Conservation (phyloP, 2,113 vertebrate genomes). For the Protobothrops flavoviridis region DNA sequence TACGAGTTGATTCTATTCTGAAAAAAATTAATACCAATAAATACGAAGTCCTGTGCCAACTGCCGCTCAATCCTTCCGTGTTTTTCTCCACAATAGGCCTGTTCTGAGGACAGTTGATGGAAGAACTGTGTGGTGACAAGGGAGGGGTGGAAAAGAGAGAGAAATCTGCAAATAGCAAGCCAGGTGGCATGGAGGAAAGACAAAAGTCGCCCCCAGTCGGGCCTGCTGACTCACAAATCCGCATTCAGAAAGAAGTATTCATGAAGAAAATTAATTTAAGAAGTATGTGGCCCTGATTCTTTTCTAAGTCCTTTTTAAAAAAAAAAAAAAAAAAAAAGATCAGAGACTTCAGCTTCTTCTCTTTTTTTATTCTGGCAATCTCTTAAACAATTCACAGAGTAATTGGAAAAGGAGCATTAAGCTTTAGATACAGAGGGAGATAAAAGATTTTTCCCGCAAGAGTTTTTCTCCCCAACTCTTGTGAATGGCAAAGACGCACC, state of each 20-base stretch:
- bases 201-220: conserved; percentile 68
- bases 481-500: conserved; percentile 63
- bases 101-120: neutral
- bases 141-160: neutral
- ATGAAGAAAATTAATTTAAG: conserved; percentile 77
- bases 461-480: conserved; percentile 53
- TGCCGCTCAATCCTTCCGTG: neutral
- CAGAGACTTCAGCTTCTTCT: conserved; percentile 67
- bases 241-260: conserved; percentile 72
- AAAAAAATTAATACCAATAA: neutral
- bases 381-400: conserved; percentile 73
- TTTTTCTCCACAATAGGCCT: conserved; percentile 41
- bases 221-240: conserved; percentile 65
- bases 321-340: conserved; percentile 72
- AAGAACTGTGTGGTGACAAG: neutral
- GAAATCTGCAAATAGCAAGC: conserved; percentile 57
- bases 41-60: no score
- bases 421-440: conserved; percentile 69
- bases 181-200: conserved; percentile 71
- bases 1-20: neutral
- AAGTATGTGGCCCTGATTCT: conserved; percentile 71
- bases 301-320: conserved; percentile 69
- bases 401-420: conserved; percentile 70
- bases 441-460: conserved; percentile 64
- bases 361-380: conserved; percentile 67